Percentiles rank a stretch among this genome's conserved stretches.
phyloP scores from a whole-genome alignment of 2,888 invertebrate genomes.

The Lamellibrachia columna region DNA sequence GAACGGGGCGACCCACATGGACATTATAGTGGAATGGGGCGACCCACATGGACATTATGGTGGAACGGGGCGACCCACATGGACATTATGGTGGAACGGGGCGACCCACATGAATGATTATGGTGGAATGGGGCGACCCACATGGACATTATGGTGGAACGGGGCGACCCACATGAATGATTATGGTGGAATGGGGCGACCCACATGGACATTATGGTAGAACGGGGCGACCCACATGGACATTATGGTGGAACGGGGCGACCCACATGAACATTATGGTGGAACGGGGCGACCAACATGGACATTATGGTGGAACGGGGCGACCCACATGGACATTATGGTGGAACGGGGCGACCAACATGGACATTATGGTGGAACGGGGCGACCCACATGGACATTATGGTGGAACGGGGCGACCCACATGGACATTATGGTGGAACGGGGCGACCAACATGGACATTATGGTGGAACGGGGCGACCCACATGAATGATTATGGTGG shows the following conservation, averaged over 20 bases:
- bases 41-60: neutral
- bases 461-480: neutral
- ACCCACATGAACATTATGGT: too few relatives aligned
- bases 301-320: too few relatives aligned
- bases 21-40: neutral
- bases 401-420: too few relatives aligned
- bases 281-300: too few relatives aligned
- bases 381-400: too few relatives aligned
- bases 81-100: too few relatives aligned
- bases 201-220: too few relatives aligned
- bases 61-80: neutral
- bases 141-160: neutral
- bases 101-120: too few relatives aligned
- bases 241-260: neutral
- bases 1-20: neutral
- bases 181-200: too few relatives aligned
- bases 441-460: neutral
- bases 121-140: too few relatives aligned
- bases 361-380: too few relatives aligned
- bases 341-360: neutral
- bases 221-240: neutral
- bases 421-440: neutral
- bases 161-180: neutral
- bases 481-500: too few relatives aligned
- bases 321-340: neutral